Evolutionary conservation across 2,888 invertebrate genomes (phyloP).

Genomic region (Rhodophaea formosa): DNA sequence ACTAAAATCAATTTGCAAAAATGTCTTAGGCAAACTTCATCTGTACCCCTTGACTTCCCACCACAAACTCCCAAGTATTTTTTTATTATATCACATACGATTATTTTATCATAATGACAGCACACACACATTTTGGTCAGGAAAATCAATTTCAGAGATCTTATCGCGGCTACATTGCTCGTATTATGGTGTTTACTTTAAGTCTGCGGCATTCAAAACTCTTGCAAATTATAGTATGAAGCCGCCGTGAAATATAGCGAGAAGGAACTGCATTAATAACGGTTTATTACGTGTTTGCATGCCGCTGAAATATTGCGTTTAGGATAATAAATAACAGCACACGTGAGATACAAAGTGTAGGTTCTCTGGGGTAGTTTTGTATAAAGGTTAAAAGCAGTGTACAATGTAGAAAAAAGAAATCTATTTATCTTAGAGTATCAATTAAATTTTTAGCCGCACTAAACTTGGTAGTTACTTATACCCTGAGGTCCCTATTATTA

Average conservation of each 20-base stretch:
- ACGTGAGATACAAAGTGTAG: constrained; percentile 4
- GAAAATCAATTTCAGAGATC: neutral
- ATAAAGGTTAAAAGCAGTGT: no score
- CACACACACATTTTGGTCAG: neutral
- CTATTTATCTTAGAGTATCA: no score
- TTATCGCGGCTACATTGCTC: neutral
- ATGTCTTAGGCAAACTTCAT: no score
- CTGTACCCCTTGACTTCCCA: no score
- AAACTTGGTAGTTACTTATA: no score
- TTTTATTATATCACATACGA: no score
- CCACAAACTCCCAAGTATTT: no score
- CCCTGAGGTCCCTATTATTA: no score
- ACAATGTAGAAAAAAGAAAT: no score
- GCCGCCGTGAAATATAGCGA: constrained; percentile 5
- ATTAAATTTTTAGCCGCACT: no score
- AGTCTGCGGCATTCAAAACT: neutral
- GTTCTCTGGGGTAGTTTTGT: neutral
- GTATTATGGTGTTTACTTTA: neutral
- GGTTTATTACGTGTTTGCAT: constrained; percentile 13
- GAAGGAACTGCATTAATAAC: constrained; percentile 14
- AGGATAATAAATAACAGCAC: constrained; percentile 3
- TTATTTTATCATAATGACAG: neutral
- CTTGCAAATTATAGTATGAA: constrained; percentile 6
- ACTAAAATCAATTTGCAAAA: no score
- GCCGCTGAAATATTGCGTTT: constrained; percentile 3